Conservation (phyloP, 2,113 vertebrate genomes). For the Pelvicachromis taeniatus region DNA sequence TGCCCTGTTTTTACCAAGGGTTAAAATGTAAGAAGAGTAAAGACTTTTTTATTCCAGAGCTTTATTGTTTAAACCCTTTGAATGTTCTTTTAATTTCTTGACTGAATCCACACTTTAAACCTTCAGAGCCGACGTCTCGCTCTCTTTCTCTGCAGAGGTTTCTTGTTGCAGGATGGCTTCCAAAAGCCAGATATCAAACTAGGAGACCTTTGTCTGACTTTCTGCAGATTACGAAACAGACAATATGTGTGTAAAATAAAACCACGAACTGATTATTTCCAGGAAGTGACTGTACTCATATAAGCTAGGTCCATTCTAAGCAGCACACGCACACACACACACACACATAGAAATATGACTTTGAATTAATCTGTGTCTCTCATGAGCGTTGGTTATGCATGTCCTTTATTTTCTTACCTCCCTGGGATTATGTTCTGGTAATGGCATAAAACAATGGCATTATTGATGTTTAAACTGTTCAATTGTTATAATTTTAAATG, state of each 20-base stretch:
- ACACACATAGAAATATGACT: slow-evolving; percentile 17
- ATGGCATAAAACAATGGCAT: slow-evolving; percentile 45
- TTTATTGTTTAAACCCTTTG: background rate
- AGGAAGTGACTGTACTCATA: background rate
- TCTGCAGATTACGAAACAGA: background rate
- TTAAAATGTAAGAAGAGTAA: background rate
- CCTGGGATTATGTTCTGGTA: slow-evolving; percentile 37
- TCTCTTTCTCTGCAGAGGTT: background rate
- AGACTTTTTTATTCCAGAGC: background rate
- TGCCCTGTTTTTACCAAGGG: background rate
- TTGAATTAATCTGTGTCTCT: slow-evolving; percentile 61
- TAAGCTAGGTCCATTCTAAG: background rate
- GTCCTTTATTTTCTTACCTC: slow-evolving; percentile 66
- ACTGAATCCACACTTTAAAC: background rate
- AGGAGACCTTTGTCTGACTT: background rate
- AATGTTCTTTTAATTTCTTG: background rate
- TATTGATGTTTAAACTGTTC: slow-evolving; percentile 55
- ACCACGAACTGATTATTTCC: background rate
- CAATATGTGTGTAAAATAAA: background rate
- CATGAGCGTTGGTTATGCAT: slow-evolving; percentile 66
- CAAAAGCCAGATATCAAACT: background rate
- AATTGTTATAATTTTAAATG: slow-evolving; percentile 52
- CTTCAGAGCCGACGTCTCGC: background rate
- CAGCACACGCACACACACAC: background rate
- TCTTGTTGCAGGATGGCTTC: background rate